Evolutionary conservation across 2,113 vertebrate genomes (phyloP).

Genomic region (Ceratotherium simum): DNA sequence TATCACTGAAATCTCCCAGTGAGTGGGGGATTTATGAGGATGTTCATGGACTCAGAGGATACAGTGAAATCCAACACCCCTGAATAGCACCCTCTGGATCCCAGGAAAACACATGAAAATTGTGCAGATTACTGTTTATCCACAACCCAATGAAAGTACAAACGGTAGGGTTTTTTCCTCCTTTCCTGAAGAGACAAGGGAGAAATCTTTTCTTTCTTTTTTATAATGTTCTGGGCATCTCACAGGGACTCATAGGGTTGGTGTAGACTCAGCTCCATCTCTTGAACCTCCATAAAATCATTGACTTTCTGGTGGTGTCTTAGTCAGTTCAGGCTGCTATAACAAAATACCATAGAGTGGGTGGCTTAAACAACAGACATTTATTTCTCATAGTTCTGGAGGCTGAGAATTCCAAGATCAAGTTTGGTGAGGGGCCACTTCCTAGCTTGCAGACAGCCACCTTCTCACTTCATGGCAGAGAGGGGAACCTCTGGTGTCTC

Average conservation of each 20-base stretch:
- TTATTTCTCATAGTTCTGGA: neutral
- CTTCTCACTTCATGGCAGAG: neutral
- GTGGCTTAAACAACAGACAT: neutral
- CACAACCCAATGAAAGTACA: neutral
- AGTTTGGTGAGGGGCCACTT: neutral
- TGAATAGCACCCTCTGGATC: neutral
- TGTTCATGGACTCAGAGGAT: neutral
- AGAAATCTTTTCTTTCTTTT: neutral
- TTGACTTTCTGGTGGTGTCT: neutral
- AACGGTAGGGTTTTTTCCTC: neutral
- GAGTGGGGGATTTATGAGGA: neutral
- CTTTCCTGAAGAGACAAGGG: neutral
- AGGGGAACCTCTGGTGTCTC: neutral
- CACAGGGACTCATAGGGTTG: neutral
- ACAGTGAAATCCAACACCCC: neutral
- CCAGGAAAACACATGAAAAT: neutral
- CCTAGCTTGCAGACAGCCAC: neutral
- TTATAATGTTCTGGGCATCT: neutral
- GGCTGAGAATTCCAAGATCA: neutral
- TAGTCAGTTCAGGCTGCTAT: neutral
- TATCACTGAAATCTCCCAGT: neutral
- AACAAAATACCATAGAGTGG: neutral
- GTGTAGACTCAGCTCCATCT: neutral
- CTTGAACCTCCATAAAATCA: neutral
- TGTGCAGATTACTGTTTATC: neutral